A percentile compares a stretch with the other conserved stretches of the same genome.
Evolutionary conservation across 92 coral and sea anemone species (phyloP).

Genomic region (Zoanthus gigantus): DNA sequence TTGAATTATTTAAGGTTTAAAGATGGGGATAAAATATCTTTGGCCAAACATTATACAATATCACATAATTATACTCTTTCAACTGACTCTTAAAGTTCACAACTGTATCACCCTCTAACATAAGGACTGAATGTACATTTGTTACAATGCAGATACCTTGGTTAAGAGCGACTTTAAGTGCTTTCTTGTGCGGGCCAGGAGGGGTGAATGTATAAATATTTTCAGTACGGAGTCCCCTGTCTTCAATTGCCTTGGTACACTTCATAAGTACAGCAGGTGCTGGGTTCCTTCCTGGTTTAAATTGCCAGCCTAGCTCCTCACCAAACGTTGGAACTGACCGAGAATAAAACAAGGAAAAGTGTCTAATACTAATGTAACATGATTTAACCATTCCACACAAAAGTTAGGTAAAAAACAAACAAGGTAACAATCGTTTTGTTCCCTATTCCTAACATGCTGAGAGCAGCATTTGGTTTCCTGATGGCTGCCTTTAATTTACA

Average conservation of each 20-base stretch:
- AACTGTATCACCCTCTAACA: too few relatives aligned
- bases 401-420: too few relatives aligned
- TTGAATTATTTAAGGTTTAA: too few relatives aligned
- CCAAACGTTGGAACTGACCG: constrained; percentile 77
- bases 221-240: constrained; percentile 60
- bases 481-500: too few relatives aligned
- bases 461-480: too few relatives aligned
- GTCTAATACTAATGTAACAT: not conserved
- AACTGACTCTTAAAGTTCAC: too few relatives aligned
- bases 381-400: too few relatives aligned
- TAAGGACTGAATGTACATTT: not conserved
- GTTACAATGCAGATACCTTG: constrained; percentile 70
- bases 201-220: constrained; percentile 78
- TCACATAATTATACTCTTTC: too few relatives aligned
- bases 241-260: constrained; percentile 89
- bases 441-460: too few relatives aligned
- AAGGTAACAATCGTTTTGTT: too few relatives aligned
- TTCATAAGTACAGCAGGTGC: constrained; percentile 88
- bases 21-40: too few relatives aligned
- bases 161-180: constrained; percentile 85
- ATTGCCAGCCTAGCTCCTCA: constrained; percentile 75
- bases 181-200: constrained; percentile 75
- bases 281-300: constrained; percentile 63
- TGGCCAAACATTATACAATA: too few relatives aligned
- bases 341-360: not conserved